Conservation (phyloP, 2,888 invertebrate genomes). For the Drosophila tripunctata region DNA sequence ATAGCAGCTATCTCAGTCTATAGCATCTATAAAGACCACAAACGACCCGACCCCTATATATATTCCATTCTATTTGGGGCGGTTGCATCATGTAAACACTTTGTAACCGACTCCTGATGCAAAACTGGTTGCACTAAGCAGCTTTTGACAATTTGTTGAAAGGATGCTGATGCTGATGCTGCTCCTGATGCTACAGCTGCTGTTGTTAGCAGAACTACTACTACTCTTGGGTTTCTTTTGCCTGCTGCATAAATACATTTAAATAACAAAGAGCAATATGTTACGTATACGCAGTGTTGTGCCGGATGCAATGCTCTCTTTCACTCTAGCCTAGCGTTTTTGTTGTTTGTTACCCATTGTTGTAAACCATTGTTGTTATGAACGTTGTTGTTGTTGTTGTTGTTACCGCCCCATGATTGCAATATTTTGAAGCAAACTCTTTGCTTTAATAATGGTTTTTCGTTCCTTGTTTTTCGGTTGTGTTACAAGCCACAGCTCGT, state of each 20-base stretch:
- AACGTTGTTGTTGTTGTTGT: conserved; percentile 34
- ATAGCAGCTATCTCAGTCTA: too few species aligned
- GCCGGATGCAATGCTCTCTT: conserved; percentile 22
- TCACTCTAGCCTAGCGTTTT: too few species aligned
- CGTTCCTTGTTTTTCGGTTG: conserved; percentile 69
- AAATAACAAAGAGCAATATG: conserved; percentile 71
- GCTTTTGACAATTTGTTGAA: conserved; percentile 76
- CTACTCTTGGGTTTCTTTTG: conserved; percentile 14
- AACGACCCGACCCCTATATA: background rate
- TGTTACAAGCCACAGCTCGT: conserved; percentile 42
- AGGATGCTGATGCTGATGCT: conserved; percentile 26
- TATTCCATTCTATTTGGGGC: background rate
- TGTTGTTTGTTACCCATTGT: too few species aligned
- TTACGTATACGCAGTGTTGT: conserved; percentile 67
- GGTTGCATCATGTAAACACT: conserved; percentile 40
- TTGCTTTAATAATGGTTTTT: conserved; percentile 75
- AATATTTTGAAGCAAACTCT: conserved; percentile 70
- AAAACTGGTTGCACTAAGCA: conserved; percentile 46
- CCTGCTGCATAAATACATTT: conserved; percentile 72
- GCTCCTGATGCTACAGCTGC: conserved; percentile 18
- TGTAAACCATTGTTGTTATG: conserved; percentile 13
- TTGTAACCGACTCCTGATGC: conserved; percentile 39
- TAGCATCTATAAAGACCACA: conserved; percentile 33
- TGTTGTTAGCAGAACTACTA: too few species aligned
- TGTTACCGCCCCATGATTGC: conserved; percentile 64